Percentiles rank a stretch among this genome's conserved stretches.
Conservation (phyloP, 2,888 invertebrate genomes). For the Tenthredo amoena region DNA sequence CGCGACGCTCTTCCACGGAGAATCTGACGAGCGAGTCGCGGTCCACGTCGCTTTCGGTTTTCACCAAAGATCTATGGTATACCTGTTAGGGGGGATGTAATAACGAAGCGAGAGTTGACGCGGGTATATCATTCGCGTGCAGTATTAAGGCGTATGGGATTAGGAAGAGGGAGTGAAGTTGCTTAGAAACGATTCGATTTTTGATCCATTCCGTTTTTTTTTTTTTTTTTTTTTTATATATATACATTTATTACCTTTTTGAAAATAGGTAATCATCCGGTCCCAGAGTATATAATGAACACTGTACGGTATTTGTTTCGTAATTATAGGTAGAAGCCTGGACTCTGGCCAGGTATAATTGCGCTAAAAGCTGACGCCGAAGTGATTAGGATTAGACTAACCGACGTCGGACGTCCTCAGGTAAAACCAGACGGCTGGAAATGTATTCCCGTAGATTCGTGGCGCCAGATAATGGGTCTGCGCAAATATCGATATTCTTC, state of each 20-base stretch:
- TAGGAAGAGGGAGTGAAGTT: not conserved
- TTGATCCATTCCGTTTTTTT: too few species aligned
- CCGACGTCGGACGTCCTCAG: not conserved
- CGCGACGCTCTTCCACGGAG: slow-evolving; percentile 66
- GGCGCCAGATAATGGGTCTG: too few species aligned
- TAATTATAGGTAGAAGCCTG: slow-evolving; percentile 19
- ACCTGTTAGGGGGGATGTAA: not conserved
- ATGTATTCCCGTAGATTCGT: too few species aligned
- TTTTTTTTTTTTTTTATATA: too few species aligned
- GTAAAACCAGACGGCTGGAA: not conserved
- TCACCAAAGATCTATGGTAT: slow-evolving; percentile 58
- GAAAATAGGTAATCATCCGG: too few species aligned
- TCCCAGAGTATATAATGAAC: too few species aligned
- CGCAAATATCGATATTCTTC: not conserved
- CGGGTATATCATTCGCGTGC: not conserved
- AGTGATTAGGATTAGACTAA: not conserved
- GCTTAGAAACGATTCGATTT: too few species aligned
- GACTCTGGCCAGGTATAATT: not conserved
- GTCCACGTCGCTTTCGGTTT: slow-evolving; percentile 71
- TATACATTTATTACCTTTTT: too few species aligned
- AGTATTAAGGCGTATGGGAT: too few species aligned
- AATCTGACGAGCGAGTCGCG: slow-evolving; percentile 61
- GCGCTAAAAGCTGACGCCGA: slow-evolving; percentile 19
- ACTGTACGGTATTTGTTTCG: not conserved
- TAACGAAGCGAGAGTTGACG: not conserved